These are phyloP conservation scores for Ceramica pisi DNA, from an alignment of 2,888 invertebrate species.

Conservation along the genomic window DNA sequence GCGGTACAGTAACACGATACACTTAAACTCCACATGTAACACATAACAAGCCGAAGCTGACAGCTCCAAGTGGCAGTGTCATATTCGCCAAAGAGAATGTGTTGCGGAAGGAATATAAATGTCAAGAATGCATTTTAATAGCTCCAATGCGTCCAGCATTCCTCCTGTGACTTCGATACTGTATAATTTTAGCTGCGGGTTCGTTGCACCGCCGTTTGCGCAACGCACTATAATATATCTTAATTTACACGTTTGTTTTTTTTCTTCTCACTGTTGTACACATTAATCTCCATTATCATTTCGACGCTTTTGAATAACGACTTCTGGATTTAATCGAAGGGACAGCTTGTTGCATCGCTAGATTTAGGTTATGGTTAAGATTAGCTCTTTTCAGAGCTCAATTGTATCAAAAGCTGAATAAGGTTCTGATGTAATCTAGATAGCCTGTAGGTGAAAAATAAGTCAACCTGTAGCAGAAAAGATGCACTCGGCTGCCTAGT, in stretches of 20 bases:
- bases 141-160: conserved; percentile 81
- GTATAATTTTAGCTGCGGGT: conserved; percentile 83
- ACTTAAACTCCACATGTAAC: conserved; percentile 46
- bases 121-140: conserved; percentile 86
- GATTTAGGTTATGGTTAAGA: conserved; percentile 24
- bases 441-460: not conserved
- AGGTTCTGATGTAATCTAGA: no score
- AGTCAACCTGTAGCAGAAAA: not conserved
- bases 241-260: conserved; percentile 68
- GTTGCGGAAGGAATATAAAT: conserved; percentile 78
- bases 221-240: conserved; percentile 73
- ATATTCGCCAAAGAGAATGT: conserved; percentile 64
- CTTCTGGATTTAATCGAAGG: conserved; percentile 40
- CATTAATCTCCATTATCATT: conserved; percentile 65
- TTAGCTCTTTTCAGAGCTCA: conserved; percentile 7
- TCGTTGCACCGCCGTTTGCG: conserved; percentile 85
- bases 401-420: not conserved
- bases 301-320: conserved; percentile 53
- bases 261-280: conserved; percentile 52
- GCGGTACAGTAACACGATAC: conserved; percentile 49
- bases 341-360: conserved; percentile 50
- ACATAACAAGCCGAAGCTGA: conserved; percentile 47
- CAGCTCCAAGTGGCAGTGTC: conserved; percentile 57
- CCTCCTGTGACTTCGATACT: conserved; percentile 76
- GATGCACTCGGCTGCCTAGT: conserved; percentile 44